Evolutionary conservation across 2,888 invertebrate species (phyloP).

Genomic region (Brachyptera risi): DNA sequence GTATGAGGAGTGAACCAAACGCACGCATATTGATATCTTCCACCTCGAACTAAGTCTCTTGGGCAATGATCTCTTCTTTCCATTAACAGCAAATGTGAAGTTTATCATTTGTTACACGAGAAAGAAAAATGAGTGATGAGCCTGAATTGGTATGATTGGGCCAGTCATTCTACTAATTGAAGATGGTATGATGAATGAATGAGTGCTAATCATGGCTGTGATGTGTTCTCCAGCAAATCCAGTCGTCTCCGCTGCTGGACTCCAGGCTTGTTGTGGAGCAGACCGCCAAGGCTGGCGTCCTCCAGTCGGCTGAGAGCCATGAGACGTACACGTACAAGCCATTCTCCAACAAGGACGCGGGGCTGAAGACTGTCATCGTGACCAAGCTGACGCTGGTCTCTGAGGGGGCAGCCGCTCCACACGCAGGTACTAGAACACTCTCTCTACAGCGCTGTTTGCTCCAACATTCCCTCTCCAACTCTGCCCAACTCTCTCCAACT

Average conservation of each 20-base stretch:
- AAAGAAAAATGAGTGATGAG: too few relatives aligned
- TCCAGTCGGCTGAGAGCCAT: conserved; percentile 60
- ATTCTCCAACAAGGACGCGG: conserved; percentile 65
- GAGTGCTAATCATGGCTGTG: not conserved
- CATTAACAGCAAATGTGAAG: too few relatives aligned
- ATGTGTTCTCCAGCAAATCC: conserved; percentile 47
- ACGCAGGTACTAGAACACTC: conserved; percentile 34
- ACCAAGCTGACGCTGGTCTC: conserved; percentile 60
- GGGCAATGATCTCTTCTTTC: too few relatives aligned
- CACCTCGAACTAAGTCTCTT: too few relatives aligned
- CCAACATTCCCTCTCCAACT: too few relatives aligned
- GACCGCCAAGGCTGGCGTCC: conserved; percentile 58
- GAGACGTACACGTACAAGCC: conserved; percentile 72
- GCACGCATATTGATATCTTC: too few relatives aligned
- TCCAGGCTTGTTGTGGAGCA: conserved; percentile 62
- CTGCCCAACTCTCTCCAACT: too few relatives aligned
- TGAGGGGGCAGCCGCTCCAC: conserved; percentile 44
- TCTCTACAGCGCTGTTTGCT: too few relatives aligned
- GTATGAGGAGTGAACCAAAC: too few relatives aligned
- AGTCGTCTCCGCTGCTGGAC: conserved; percentile 55
- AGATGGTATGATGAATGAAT: not conserved
- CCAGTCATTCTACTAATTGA: too few relatives aligned
- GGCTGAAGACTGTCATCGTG: conserved; percentile 62
- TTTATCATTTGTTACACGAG: too few relatives aligned
- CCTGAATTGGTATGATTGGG: too few relatives aligned